These are phyloP conservation scores for Zootoca vivipara DNA, from an alignment of 2,113 vertebrate species.

Conservation along the genomic window DNA sequence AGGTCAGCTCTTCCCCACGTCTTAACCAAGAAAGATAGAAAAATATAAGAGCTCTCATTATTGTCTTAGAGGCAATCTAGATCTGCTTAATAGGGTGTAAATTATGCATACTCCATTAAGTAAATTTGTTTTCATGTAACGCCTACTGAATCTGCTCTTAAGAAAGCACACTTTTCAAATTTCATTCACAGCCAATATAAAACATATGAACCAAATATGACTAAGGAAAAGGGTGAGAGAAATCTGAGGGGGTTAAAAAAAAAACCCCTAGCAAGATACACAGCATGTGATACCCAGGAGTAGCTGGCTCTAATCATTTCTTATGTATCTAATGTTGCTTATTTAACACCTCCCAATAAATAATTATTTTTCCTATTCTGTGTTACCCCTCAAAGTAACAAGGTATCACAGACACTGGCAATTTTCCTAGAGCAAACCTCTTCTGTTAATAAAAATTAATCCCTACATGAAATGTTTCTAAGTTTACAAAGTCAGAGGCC, in stretches of 20 bases:
- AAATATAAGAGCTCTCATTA: conserved; percentile 12
- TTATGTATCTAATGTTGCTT: conserved; percentile 44
- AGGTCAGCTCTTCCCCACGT: conserved; percentile 27
- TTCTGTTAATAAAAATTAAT: not conserved
- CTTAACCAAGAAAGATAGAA: conserved; percentile 25
- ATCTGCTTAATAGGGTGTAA: not conserved
- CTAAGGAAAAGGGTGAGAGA: conserved; percentile 27
- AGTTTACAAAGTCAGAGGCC: not conserved
- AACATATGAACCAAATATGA: conserved; percentile 36
- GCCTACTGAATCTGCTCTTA: not conserved
- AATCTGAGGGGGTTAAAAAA: conserved; percentile 27
- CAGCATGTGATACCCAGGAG: conserved; percentile 28
- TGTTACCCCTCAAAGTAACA: conserved; percentile 36
- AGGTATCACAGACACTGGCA: conserved; percentile 24
- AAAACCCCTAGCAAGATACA: conserved; percentile 34
- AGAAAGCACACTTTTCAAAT: not conserved
- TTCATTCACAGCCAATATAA: conserved; percentile 16
- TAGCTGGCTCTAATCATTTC: conserved; percentile 33
- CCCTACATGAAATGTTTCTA: not conserved
- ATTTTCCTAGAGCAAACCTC: conserved; percentile 11
- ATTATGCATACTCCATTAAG: not conserved
- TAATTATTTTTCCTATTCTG: conserved; percentile 36
- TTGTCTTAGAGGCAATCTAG: not conserved
- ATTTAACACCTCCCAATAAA: conserved; percentile 41
- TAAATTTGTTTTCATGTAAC: conserved; percentile 3